These are phyloP conservation scores for Onthophagus sagittarius DNA, from an alignment of 2,888 invertebrate species.

Conservation along the genomic window DNA sequence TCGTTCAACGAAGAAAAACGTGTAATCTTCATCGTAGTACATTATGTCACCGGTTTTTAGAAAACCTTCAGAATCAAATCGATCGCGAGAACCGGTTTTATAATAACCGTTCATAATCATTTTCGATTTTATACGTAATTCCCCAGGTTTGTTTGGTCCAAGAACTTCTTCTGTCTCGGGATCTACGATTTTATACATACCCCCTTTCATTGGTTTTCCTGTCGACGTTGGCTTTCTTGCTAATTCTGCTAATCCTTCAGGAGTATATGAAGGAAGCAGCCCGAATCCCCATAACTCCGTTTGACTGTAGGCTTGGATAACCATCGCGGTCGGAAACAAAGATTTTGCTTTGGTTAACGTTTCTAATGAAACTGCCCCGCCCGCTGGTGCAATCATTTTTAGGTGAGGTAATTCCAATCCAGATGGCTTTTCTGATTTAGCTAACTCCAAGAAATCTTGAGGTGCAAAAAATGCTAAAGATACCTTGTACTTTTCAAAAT, in stretches of 20 bases:
- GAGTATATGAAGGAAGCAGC: neutral
- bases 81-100: slow-evolving; percentile 39
- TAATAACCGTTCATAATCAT: slow-evolving; percentile 22
- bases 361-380: slow-evolving; percentile 12
- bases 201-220: neutral
- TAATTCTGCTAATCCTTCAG: neutral
- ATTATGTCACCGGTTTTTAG: slow-evolving; percentile 52
- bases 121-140: slow-evolving; percentile 18
- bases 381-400: neutral
- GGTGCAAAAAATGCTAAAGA: neutral
- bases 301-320: slow-evolving; percentile 15
- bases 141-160: slow-evolving; percentile 45
- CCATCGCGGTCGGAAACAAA: slow-evolving; percentile 5
- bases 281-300: neutral
- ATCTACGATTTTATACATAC: slow-evolving; percentile 29
- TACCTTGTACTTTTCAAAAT: neutral
- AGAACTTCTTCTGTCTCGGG: slow-evolving; percentile 45
- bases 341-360: neutral
- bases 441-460: slow-evolving; percentile 9
- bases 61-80: slow-evolving; percentile 49
- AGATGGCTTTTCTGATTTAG: slow-evolving; percentile 9
- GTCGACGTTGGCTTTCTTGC: neutral
- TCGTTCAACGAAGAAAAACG: slow-evolving; percentile 52
- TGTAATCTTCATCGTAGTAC: slow-evolving; percentile 51
- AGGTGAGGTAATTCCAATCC: slow-evolving; percentile 3